Evolutionary conservation across 1,140 invertebrate species (phyloP), one percentile per base, ranked within the genome.

Genomic region (Charaxes varanes): DNA sequence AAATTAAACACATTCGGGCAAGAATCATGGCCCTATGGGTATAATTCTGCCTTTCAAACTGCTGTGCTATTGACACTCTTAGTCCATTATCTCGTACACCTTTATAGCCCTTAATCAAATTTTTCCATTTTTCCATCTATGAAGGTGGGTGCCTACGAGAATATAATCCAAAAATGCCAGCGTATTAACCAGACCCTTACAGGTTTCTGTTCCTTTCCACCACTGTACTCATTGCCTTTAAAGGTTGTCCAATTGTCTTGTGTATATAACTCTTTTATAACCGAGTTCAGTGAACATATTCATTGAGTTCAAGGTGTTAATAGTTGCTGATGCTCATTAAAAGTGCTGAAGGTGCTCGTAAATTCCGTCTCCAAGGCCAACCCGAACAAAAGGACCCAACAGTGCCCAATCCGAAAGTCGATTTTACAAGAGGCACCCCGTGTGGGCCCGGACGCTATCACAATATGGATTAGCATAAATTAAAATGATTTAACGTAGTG

Each of bases 221-320:
- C n/a, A n/a, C n/a, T n/a, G n/a, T n/a, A 44, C 33, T 23, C 22
- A 45, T 46, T 46, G 43, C 40, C 34, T 46, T 46, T 15, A 4
- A 5, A n/a, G n/a, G n/a, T n/a, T n/a, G n/a, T n/a, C n/a, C n/a
- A n/a, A n/a, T n/a, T n/a, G n/a, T n/a, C n/a, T n/a, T n/a, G n/a
- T n/a, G 18, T 14, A 27, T 8, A 30, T 10, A 11, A 30, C 10
- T 28, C 35, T 45, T 23, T 44, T 19, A 16, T 11, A 17, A 31
- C 17, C 18, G 21, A 32, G 42, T 45, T 38, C 42, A 32, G 16
- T 40, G 36, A 34, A 73, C 62, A 65, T 58, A 55, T 74, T 77
- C 65, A 81, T 81, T 77, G 73, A 74, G 49, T 44, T 41, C 34
- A 44, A 82, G 69, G 78, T 79, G 78, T 79, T 79, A 82, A 82